Percentiles rank a stretch among this genome's conserved stretches.
Conservation (phyloP, 2,888 invertebrate species). For the Ophion obscuratus region DNA sequence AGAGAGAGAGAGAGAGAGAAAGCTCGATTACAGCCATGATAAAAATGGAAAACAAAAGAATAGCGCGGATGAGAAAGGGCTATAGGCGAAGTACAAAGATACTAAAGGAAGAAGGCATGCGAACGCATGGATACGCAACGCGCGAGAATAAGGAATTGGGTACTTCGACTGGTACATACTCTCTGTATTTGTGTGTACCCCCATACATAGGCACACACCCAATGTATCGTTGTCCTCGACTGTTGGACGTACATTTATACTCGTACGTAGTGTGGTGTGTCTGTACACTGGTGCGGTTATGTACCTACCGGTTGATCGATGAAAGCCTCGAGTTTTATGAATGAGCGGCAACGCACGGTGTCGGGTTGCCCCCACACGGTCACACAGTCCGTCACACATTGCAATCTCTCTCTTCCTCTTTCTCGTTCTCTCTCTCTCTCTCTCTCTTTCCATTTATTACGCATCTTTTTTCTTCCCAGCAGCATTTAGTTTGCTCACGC, state of each 20-base stretch:
- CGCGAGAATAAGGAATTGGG: constrained; percentile 65
- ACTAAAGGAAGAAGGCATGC: constrained; percentile 12
- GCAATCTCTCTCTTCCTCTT: not conserved
- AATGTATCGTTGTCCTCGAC: constrained; percentile 44
- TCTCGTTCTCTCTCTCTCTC: not conserved
- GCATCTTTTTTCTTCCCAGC: not conserved
- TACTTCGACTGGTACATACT: constrained; percentile 53
- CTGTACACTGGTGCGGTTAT: constrained; percentile 58
- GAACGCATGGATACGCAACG: constrained; percentile 56
- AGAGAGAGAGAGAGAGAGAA: not conserved
- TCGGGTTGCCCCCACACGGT: constrained; percentile 74
- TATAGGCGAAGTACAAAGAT: constrained; percentile 17
- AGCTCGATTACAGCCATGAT: constrained; percentile 60
- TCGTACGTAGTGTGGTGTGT: constrained; percentile 17
- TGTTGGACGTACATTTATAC: not conserved
- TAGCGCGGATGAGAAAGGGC: constrained; percentile 4
- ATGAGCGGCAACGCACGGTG: constrained; percentile 77
- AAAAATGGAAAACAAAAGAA: constrained; percentile 38
- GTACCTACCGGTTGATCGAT: constrained; percentile 77
- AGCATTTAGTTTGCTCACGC: constrained; percentile 51
- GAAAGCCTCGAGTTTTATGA: constrained; percentile 79
- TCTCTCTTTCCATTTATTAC: not conserved
- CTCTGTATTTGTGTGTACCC: not conserved
- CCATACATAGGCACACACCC: constrained; percentile 38
- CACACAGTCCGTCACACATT: constrained; percentile 38